Evolutionary conservation across 2,888 invertebrate species (phyloP), one percentile per base, ranked within the genome.

Genomic region (Hydropsyche betteni): DNA sequence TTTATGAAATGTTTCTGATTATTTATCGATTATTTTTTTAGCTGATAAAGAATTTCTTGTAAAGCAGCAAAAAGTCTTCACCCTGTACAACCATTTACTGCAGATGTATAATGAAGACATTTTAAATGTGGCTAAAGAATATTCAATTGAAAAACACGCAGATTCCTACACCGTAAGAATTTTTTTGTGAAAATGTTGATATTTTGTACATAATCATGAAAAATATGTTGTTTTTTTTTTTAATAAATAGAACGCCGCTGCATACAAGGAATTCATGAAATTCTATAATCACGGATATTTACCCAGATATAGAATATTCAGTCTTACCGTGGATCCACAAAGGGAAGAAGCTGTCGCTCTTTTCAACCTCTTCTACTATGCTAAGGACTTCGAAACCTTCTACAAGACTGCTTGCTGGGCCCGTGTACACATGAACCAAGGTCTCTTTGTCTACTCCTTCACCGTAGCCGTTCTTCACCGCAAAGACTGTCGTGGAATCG

Each of bases 341-440:
- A 83, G 85, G 75, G 84, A 87, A 61, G 88, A 90, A 80, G 87
- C 88, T 5, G 83, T 86, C 12, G 83, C 85, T 72, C 84, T 91
- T 0, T 90, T 88, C 85, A 84, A 89, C 69, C 82, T 90, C 16
- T 86, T 91, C 81, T 88, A 85, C 83, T 87, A 87, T 77, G 89
- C 91, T 69, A 89, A 88, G 81, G 89, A 90, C 83, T 91, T 89
- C 81, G 86, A 87, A 0, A 88, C 88, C 73, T 90, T 91, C 84
- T 89, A 88, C 83, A 87, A 88, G 75, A 88, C 87, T 36, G 90
- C 90, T 8, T 85, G 87, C 7, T 89, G 85, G 84, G 88, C 87
- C 8, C 88, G 90, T 69, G 85, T 89, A 75, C 83, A 88, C 80
- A 82, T 91, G 36, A 92, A 92, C 83, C 89, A 90, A 79, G 88